A percentile compares a stretch with the other conserved stretches of the same genome.
Conservation (phyloP, 1,140 invertebrate species). For the Drosophila santomea region DNA sequence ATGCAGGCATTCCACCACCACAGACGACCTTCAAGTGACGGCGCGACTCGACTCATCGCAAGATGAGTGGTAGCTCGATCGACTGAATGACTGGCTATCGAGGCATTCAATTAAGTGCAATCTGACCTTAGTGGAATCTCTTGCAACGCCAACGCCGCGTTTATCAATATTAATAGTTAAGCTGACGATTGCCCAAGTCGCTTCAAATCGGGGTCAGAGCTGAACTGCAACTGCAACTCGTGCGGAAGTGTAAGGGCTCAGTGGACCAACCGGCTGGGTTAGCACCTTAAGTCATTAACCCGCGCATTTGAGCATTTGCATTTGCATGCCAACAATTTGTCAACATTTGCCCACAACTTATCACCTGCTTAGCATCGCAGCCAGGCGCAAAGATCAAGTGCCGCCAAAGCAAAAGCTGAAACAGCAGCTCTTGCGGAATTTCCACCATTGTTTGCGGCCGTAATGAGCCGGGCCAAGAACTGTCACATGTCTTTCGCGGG, state of each 20-base stretch:
- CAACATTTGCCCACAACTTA: constrained; percentile 66
- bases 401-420: constrained; percentile 4
- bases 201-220: constrained; percentile 28
- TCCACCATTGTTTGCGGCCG: constrained; percentile 46
- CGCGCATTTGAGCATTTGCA: constrained; percentile 21
- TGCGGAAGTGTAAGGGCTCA: constrained; percentile 13
- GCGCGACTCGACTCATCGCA: constrained; percentile 11
- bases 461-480: constrained; percentile 57
- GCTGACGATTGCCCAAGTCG: constrained; percentile 10
- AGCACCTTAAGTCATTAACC: constrained; percentile 47
- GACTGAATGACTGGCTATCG: constrained; percentile 21
- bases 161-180: constrained; percentile 8
- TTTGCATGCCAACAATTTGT: constrained; percentile 61
- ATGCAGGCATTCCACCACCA: constrained; percentile 3
- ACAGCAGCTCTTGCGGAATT: constrained; percentile 33
- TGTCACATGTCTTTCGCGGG: constrained; percentile 50
- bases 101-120: constrained; percentile 46
- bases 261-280: constrained; percentile 1
- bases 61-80: constrained; percentile 29
- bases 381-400: constrained; percentile 35
- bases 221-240: constrained; percentile 7
- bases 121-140: constrained; percentile 34
- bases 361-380: constrained; percentile 58
- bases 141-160: constrained; percentile 13
- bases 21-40: constrained; percentile 28